Percentiles rank a stretch among this genome's conserved stretches.
phyloP scores from a whole-genome alignment of 1,140 invertebrate species.

The Nasonia longicornis region DNA sequence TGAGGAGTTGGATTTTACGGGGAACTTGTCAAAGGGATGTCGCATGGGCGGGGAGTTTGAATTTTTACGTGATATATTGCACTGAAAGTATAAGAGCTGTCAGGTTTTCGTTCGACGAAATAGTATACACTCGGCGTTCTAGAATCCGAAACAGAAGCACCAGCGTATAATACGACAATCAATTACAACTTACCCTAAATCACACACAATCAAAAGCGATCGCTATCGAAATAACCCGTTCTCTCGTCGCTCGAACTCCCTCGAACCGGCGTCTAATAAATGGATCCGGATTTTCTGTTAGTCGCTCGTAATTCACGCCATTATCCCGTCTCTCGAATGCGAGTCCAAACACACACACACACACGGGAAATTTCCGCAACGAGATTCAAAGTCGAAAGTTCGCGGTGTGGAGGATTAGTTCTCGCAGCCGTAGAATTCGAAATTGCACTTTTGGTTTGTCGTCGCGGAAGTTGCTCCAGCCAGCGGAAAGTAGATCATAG shows the following conservation, averaged over 20 bases:
- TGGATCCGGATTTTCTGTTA: slow-evolving; percentile 30
- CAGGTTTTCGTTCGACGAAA: too few relatives aligned
- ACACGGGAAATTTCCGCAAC: neutral
- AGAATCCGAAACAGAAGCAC: too few relatives aligned
- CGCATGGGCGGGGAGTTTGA: too few relatives aligned
- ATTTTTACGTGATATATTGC: too few relatives aligned
- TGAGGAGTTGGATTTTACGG: neutral
- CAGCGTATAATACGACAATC: neutral
- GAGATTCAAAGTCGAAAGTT: slow-evolving; percentile 19
- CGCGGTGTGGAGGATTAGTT: neutral
- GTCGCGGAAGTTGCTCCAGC: slow-evolving; percentile 3
- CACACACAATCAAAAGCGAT: neutral
- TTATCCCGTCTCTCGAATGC: slow-evolving; percentile 18
- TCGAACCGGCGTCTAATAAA: slow-evolving; percentile 2
- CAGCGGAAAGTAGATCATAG: slow-evolving; percentile 16
- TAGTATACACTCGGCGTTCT: too few relatives aligned
- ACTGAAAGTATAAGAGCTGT: too few relatives aligned
- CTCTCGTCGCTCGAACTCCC: neutral
- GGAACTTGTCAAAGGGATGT: neutral
- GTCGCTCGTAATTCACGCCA: slow-evolving; percentile 28
- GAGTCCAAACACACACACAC: neutral
- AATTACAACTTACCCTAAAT: neutral
- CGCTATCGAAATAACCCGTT: neutral
- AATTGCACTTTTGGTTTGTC: slow-evolving; percentile 32
- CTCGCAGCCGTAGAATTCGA: slow-evolving; percentile 8